Base-by-base conservation (phyloP, 2,888 invertebrate species). In the Herminia tarsipennalis region DNA sequence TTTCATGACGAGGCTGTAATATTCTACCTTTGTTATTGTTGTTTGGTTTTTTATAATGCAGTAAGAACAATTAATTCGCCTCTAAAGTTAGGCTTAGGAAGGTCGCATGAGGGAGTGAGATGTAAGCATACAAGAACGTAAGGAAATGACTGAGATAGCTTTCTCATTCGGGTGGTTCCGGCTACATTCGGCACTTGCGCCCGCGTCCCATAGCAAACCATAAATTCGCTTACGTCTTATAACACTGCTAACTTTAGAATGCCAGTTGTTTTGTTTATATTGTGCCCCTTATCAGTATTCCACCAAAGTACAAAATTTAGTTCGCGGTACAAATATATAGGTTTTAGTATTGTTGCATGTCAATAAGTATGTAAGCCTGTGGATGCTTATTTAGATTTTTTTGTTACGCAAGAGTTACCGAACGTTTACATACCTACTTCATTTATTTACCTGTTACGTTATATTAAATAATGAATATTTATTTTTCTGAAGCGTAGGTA, bases 321-420 rank as follows among this genome's bases (percentile, higher is more conserved):
- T 61, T 66, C 62, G 56, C 62, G 70, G 71, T 72, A 73, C 72
- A 68, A 70, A 64, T 57, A 38, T 51, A 41, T 65, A 53, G 49
- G 38, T 56, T 47, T 65, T 55, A 56, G 52, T 70, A 55, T 63
- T 42, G 32, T 40, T 21, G 40, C 39, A 38, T 13, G 24, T 35
- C 14, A 34, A 6, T 58, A 51, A 50, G 45, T 49, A 53, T 38
- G 33, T 24, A 46, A n/a, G 47, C 44, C 30, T 44, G 27, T 13
- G 10, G 25, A 37, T 49, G 45, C 44, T 55, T 29, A 45, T 47
- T 40, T 30, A 34, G 28, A n/a, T 42, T 27, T 53, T 62, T 48
- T 51, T 41, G 29, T 35, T 58, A 49, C 36, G 25, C 39, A 55
- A 28, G 30, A 56, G 64, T 66, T 66, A 66, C 65, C 65, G 20